A percentile compares a stretch with the other conserved stretches of the same genome.
Evolutionary conservation across 2,888 invertebrate species (phyloP).

Genomic region (Diaphora mendica): DNA sequence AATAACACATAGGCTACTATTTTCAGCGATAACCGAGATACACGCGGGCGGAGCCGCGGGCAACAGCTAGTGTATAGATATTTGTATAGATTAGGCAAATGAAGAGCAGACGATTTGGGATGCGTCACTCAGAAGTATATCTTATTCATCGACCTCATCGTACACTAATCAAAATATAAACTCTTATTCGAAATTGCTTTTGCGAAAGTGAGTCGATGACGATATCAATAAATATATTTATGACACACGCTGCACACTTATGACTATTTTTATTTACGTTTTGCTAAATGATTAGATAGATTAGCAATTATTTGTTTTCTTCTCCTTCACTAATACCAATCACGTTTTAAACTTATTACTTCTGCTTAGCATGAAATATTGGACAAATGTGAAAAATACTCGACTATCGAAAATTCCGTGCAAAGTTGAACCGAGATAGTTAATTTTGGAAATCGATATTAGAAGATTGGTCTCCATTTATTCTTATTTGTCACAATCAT

Average conservation of each 20-base stretch:
- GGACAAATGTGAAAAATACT: too few species aligned
- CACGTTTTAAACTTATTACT: not conserved
- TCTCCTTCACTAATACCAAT: not conserved
- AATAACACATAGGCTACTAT: too few species aligned
- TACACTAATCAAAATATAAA: not conserved
- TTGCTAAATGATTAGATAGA: not conserved
- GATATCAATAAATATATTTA: not conserved
- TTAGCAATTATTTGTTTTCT: not conserved
- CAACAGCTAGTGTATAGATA: too few species aligned
- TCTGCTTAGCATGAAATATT: not conserved
- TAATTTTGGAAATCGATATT: not conserved
- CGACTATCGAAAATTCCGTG: too few species aligned
- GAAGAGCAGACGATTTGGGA: not conserved
- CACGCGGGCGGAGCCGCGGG: too few species aligned
- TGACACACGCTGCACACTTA: not conserved
- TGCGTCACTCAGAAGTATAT: not conserved
- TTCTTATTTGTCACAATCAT: not conserved
- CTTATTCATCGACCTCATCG: not conserved
- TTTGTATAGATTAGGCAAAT: not conserved
- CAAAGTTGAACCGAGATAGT: not conserved
- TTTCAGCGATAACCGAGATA: too few species aligned
- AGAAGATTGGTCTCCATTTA: not conserved
- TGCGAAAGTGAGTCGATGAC: not conserved
- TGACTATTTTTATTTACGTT: not conserved
- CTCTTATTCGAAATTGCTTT: not conserved